Conservation (phyloP, 2,113 vertebrate genomes). For the Syngnathus typhle region DNA sequence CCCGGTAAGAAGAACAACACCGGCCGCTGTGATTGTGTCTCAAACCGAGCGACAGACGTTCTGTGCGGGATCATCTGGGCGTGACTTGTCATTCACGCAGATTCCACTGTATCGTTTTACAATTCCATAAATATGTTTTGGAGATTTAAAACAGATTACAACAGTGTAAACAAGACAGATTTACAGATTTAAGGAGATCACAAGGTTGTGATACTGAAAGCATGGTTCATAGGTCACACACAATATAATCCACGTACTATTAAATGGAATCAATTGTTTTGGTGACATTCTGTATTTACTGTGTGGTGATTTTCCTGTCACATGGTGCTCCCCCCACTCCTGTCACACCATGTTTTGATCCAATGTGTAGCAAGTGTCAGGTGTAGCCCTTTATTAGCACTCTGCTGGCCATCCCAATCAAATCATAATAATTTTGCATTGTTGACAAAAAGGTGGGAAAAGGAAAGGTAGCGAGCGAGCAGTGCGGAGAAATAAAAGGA, state of each 20-base stretch:
- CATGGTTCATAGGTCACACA: slow-evolving; percentile 30
- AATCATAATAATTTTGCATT: slow-evolving; percentile 18
- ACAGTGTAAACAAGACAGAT: slow-evolving; percentile 48
- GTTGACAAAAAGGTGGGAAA: background rate
- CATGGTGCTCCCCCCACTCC: slow-evolving; percentile 24
- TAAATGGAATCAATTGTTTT: slow-evolving; percentile 9
- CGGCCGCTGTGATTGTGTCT: slow-evolving; percentile 36
- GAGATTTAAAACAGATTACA: slow-evolving; percentile 56
- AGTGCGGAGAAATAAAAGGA: slow-evolving; percentile 63
- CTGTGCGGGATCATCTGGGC: slow-evolving; percentile 28
- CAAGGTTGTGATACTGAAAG: slow-evolving; percentile 37
- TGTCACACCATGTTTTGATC: slow-evolving; percentile 34
- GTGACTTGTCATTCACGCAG: background rate
- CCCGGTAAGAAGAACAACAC: slow-evolving; percentile 56
- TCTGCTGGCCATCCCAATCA: slow-evolving; percentile 20
- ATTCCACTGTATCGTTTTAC: slow-evolving; percentile 3
- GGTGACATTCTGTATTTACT: background rate
- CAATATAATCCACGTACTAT: slow-evolving; percentile 37
- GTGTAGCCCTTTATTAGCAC: slow-evolving; percentile 49
- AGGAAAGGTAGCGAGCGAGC: slow-evolving; percentile 8
- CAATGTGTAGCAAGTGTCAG: slow-evolving; percentile 47
- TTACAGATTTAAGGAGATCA: slow-evolving; percentile 48
- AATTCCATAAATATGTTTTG: slow-evolving; percentile 55
- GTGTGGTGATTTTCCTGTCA: slow-evolving; percentile 37
- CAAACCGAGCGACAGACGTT: slow-evolving; percentile 35